These are phyloP conservation scores for Atherinomorus stipes DNA, from an alignment of 2,113 vertebrate genomes.

Conservation along the genomic window DNA sequence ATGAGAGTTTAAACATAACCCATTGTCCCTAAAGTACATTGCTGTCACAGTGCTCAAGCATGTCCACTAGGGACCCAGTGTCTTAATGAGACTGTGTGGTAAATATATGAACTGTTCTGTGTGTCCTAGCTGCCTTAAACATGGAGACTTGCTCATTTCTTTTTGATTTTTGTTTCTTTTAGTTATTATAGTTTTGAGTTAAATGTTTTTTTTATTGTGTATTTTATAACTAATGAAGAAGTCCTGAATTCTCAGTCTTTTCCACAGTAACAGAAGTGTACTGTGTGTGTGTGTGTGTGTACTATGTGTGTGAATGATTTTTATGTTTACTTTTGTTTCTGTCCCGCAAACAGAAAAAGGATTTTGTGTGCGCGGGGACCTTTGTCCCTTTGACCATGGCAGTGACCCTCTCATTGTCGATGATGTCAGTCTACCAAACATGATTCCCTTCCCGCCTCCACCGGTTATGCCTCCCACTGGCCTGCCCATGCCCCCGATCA, in stretches of 20 bases:
- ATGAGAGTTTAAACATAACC: slow-evolving; percentile 66
- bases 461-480: slow-evolving; percentile 87
- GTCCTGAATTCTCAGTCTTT: background rate
- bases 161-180: background rate
- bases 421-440: slow-evolving; percentile 93
- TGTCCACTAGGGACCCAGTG: slow-evolving; percentile 35
- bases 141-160: background rate
- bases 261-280: background rate
- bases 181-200: background rate
- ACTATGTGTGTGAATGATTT: background rate
- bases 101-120: slow-evolving; percentile 35
- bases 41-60: slow-evolving; percentile 47
- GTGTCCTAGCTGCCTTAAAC: background rate
- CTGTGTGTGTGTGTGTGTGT: fast-evolving
- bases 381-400: slow-evolving; percentile 96
- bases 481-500: slow-evolving; percentile 79
- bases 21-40: slow-evolving; percentile 55
- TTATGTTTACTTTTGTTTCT: background rate
- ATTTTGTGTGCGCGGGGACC: slow-evolving; percentile 96
- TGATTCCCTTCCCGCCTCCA: slow-evolving; percentile 96
- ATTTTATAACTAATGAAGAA: background rate
- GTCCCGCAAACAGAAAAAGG: slow-evolving; percentile 89
- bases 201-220: background rate
- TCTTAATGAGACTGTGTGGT: slow-evolving; percentile 69
- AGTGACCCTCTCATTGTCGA: slow-evolving; percentile 95